Evolutionary conservation across 2,113 vertebrate genomes (phyloP).

Genomic region (Pterocles burchelli): DNA sequence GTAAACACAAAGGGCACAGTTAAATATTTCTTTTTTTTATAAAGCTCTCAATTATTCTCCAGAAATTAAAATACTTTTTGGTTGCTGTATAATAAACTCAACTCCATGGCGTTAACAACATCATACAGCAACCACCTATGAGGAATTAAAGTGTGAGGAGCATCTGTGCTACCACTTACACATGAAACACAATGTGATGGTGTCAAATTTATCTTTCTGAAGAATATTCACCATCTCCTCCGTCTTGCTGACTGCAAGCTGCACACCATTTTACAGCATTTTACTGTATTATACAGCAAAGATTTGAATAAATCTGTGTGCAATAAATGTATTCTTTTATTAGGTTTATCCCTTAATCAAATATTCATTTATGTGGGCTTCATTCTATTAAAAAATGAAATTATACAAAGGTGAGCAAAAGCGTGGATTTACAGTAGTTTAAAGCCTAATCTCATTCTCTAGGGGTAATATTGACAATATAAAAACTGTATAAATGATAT

Average conservation of each 20-base stretch:
- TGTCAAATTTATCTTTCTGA: conserved; percentile 65
- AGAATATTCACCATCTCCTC: conserved; percentile 44
- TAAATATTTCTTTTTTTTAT: conserved; percentile 4
- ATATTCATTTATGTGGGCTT: conserved; percentile 72
- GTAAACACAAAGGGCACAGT: background rate
- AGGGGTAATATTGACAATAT: conserved; percentile 71
- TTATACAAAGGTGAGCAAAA: conserved; percentile 77
- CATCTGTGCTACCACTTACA: conserved; percentile 52
- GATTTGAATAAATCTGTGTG: conserved; percentile 68
- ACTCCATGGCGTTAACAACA: background rate
- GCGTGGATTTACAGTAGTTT: conserved; percentile 72
- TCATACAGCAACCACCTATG: conserved; percentile 11
- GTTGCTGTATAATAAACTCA: conserved; percentile 14
- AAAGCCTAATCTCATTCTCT: conserved; percentile 72
- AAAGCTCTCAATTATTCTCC: background rate
- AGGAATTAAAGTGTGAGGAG: background rate
- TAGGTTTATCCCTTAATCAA: conserved; percentile 73
- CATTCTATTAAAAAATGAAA: conserved; percentile 74
- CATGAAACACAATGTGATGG: conserved; percentile 45
- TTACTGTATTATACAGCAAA: conserved; percentile 49
- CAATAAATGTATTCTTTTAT: conserved; percentile 73
- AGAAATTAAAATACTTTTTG: conserved; percentile 5
- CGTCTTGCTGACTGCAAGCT: conserved; percentile 36
- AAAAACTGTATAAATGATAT: conserved; percentile 78
- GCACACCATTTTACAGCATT: conserved; percentile 58